Evolutionary conservation across 2,888 invertebrate genomes (phyloP).

Genomic region (Saturnia japonica): DNA sequence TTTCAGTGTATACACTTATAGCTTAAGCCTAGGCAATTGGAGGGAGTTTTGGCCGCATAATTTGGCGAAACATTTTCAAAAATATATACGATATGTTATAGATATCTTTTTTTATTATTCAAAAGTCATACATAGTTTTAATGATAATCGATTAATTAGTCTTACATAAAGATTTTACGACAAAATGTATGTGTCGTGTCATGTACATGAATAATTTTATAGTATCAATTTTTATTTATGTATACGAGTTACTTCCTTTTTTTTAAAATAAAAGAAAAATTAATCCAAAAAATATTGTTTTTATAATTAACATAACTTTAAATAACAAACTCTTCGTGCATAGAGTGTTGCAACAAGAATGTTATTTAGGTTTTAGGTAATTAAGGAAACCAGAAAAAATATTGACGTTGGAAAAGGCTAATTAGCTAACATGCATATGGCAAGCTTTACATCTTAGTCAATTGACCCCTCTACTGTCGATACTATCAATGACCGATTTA

Average conservation of each 20-base stretch:
- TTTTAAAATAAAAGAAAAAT: too few relatives aligned
- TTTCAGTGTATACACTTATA: background rate
- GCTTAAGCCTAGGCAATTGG: slow-evolving; percentile 11
- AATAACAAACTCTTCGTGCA: too few relatives aligned
- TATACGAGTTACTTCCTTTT: too few relatives aligned
- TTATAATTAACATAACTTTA: too few relatives aligned
- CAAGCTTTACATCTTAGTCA: too few relatives aligned
- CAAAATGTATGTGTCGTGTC: background rate
- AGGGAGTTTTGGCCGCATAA: slow-evolving; percentile 9
- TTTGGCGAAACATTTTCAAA: background rate
- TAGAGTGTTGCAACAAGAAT: too few relatives aligned
- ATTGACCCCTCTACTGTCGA: too few relatives aligned
- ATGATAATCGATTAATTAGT: background rate
- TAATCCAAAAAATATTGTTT: too few relatives aligned
- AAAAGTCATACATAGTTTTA: background rate
- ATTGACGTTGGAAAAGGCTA: too few relatives aligned
- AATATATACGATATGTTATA: slow-evolving; percentile 13
- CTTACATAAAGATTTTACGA: background rate
- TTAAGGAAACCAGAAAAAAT: too few relatives aligned
- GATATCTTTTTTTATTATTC: background rate
- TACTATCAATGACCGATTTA: background rate
- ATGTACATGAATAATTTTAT: background rate
- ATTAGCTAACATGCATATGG: too few relatives aligned
- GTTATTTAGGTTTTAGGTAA: too few relatives aligned
- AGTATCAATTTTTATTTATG: background rate